These are phyloP conservation scores for Pseudomyrmex gracilis DNA, from an alignment of 1,140 invertebrate species.

Conservation along the genomic window DNA sequence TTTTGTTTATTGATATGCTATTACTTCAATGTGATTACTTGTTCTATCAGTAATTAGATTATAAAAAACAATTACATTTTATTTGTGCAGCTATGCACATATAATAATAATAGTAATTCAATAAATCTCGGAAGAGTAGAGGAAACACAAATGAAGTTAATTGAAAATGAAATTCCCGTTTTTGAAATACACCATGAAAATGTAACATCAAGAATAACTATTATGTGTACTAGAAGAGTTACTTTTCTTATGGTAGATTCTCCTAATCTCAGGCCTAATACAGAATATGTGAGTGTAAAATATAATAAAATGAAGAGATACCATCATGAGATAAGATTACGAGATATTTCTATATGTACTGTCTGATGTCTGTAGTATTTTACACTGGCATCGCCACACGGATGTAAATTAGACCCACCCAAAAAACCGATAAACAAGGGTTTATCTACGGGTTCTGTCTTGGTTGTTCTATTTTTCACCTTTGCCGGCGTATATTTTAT, in stretches of 20 bases:
- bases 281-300: slow-evolving; percentile 47
- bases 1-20: background rate
- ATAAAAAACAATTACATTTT: background rate
- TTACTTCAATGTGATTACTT: background rate
- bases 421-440: slow-evolving; percentile 22
- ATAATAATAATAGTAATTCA: background rate
- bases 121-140: slow-evolving; percentile 57
- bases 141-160: slow-evolving; percentile 56
- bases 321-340: background rate
- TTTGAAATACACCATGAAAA: slow-evolving; percentile 54
- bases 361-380: slow-evolving; percentile 65
- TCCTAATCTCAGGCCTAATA: too few relatives aligned
- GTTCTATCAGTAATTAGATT: background rate
- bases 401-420: slow-evolving; percentile 49
- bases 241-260: background rate
- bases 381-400: slow-evolving; percentile 47
- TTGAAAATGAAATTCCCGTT: background rate
- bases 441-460: slow-evolving; percentile 78
- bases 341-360: background rate
- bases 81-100: slow-evolving; percentile 60
- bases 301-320: background rate
- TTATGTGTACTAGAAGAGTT: slow-evolving; percentile 45
- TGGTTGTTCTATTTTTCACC: slow-evolving; percentile 78
- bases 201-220: slow-evolving; percentile 29
- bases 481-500: slow-evolving; percentile 77